phyloP scores from a whole-genome alignment of 2,113 vertebrate species.

The Pachycephala philippinensis region DNA sequence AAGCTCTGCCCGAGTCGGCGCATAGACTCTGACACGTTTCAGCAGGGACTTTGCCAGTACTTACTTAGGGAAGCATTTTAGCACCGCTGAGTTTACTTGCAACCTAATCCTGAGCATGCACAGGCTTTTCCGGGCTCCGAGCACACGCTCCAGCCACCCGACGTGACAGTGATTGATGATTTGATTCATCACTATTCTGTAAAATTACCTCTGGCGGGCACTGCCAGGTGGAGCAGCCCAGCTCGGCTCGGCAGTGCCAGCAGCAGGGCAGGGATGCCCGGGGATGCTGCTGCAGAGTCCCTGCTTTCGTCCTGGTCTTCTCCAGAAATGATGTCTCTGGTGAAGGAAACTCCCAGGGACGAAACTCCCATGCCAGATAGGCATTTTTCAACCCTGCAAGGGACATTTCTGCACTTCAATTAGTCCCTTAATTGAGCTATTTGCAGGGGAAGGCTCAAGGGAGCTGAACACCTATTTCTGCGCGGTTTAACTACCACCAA shows the following conservation, averaged over 20 bases:
- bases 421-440: conserved; percentile 52
- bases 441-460: conserved; percentile 2
- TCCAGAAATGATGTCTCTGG: neutral
- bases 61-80: conserved; percentile 57
- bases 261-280: neutral
- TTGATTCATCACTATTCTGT: conserved; percentile 41
- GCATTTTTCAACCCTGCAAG: neutral
- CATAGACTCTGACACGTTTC: conserved; percentile 14
- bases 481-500: neutral
- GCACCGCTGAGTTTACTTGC: conserved; percentile 59
- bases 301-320: neutral
- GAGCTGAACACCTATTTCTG: neutral
- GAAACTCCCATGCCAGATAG: neutral
- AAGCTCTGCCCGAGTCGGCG: neutral
- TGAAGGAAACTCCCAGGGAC: neutral
- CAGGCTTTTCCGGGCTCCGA: conserved; percentile 50
- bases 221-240: neutral
- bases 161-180: conserved; percentile 56
- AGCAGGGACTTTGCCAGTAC: conserved; percentile 32
- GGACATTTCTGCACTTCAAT: conserved; percentile 6
- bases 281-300: neutral
- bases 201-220: neutral
- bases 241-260: neutral
- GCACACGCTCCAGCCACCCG: neutral
- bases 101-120: conserved; percentile 66